Evolutionary conservation across 2,888 invertebrate genomes (phyloP).

Genomic region (Metellina segmentata): DNA sequence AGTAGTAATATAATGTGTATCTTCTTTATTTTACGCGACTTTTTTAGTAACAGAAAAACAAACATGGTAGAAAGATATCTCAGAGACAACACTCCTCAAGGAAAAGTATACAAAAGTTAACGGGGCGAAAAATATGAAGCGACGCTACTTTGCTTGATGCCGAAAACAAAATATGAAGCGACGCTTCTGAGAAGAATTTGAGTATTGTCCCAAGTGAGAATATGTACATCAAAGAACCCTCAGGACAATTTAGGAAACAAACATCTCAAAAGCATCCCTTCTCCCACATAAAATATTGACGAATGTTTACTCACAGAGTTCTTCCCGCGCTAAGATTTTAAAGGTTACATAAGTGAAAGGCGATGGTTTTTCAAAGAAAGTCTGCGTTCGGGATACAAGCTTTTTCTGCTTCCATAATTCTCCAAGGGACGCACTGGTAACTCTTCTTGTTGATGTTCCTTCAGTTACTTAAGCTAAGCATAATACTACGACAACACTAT

Average conservation of each 20-base stretch:
- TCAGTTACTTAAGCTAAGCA: neutral
- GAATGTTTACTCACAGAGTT: neutral
- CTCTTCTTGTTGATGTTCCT: too few species aligned
- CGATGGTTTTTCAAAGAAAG: neutral
- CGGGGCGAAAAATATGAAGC: too few species aligned
- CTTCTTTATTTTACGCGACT: too few species aligned
- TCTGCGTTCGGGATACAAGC: neutral
- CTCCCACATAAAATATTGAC: constrained; percentile 9
- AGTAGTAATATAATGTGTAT: too few species aligned
- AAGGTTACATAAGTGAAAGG: neutral
- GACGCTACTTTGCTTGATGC: too few species aligned
- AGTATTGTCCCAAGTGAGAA: constrained; percentile 15
- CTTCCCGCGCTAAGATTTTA: neutral
- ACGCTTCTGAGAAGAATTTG: neutral
- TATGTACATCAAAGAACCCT: neutral
- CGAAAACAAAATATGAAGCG: too few species aligned
- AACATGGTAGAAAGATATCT: too few species aligned
- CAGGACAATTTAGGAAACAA: constrained; percentile 12
- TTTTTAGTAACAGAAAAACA: too few species aligned
- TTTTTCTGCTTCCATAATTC: neutral
- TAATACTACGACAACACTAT: neutral
- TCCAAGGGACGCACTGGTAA: neutral
- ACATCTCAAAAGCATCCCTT: constrained; percentile 11
- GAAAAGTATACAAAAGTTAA: too few species aligned
- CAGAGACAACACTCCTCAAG: too few species aligned